Percentiles rank a stretch among this genome's conserved stretches.
Conservation (phyloP, 1,140 invertebrate genomes). For the Delia radicum region DNA sequence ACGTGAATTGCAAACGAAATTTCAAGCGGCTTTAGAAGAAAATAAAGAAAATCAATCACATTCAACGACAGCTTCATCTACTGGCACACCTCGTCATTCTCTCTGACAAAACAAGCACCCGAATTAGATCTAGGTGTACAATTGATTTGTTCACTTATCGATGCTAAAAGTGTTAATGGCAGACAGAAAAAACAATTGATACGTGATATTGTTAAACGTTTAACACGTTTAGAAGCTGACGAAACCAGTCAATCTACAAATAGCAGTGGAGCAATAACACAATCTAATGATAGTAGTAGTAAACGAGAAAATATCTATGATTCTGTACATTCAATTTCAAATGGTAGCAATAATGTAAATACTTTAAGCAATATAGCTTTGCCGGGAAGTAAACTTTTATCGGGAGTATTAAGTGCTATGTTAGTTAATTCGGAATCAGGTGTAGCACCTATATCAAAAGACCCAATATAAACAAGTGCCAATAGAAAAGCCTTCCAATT, state of each 20-base stretch:
- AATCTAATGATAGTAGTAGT: neutral
- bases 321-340: neutral
- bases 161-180: conserved; percentile 41
- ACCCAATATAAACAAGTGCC: neutral
- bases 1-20: neutral
- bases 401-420: no score
- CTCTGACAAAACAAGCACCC: conserved; percentile 10
- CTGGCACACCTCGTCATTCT: neutral
- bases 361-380: no score
- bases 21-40: neutral
- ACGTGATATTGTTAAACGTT: conserved; percentile 41
- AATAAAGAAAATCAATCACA: conserved; percentile 28
- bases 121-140: conserved; percentile 50
- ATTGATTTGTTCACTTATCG: conserved; percentile 47
- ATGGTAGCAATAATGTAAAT: neutral
- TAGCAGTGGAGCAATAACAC: neutral
- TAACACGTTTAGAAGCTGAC: neutral
- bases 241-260: neutral
- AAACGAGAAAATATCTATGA: neutral
- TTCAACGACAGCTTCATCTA: neutral
- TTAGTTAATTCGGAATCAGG: neutral
- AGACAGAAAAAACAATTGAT: conserved; percentile 44
- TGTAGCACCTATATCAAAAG: neutral
- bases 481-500: neutral
- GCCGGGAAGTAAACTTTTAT: no score